Conservation (phyloP, 2,888 invertebrate species). For the Drosophila anomalipes region DNA sequence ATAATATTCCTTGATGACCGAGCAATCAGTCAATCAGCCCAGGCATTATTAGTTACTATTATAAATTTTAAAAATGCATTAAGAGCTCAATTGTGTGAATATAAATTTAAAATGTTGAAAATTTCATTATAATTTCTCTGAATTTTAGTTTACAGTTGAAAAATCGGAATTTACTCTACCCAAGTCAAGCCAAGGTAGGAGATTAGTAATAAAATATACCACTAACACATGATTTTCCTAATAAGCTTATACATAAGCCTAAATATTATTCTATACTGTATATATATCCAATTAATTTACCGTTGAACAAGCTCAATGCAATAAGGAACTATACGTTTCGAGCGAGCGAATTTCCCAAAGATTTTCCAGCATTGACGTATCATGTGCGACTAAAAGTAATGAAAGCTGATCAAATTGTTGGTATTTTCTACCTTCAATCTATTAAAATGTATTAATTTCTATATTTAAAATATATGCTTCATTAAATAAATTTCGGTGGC, state of each 20-base stretch:
- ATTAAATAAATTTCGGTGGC: background rate
- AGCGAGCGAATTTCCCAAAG: slow-evolving; percentile 27
- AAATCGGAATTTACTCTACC: background rate
- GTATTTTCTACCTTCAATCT: background rate
- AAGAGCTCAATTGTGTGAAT: slow-evolving; percentile 1
- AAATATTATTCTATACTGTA: no score
- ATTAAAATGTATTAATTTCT: background rate
- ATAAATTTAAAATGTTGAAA: background rate
- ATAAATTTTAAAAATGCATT: slow-evolving; percentile 53
- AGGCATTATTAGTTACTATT: no score
- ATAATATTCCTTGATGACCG: background rate
- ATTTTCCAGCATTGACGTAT: slow-evolving; percentile 34
- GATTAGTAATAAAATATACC: background rate
- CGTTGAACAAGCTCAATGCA: slow-evolving; percentile 30
- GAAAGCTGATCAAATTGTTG: rapidly evolving
- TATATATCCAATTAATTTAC: background rate
- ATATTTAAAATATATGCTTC: background rate
- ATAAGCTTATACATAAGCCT: background rate
- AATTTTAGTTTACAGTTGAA: background rate
- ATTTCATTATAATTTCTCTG: background rate
- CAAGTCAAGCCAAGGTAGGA: background rate
- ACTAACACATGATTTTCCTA: background rate
- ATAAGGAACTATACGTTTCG: slow-evolving; percentile 49
- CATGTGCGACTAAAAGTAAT: background rate
- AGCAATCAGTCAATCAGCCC: background rate